Conservation (phyloP, 2,113 vertebrate genomes). For the Catharus bicknelli region DNA sequence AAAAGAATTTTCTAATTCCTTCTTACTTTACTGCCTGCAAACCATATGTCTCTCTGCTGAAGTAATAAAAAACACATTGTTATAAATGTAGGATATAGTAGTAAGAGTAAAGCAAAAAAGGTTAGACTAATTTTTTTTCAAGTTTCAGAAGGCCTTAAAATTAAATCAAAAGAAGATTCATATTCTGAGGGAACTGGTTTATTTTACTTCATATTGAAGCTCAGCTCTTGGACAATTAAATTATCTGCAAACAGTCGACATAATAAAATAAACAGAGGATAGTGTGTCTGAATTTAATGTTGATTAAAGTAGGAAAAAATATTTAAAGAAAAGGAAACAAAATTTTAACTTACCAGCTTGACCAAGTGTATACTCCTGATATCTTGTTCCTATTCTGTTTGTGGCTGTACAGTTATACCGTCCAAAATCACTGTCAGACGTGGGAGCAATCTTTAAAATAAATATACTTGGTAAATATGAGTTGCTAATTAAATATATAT, state of each 20-base stretch:
- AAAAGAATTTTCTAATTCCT: background rate
- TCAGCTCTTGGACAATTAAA: background rate
- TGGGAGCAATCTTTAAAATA: conserved; percentile 88
- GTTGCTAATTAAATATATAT: background rate
- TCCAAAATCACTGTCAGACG: conserved; percentile 94
- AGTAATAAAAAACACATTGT: background rate
- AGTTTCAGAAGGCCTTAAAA: background rate
- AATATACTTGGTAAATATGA: conserved; percentile 3
- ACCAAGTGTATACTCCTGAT: conserved; percentile 92
- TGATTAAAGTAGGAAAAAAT: background rate
- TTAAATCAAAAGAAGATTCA: background rate
- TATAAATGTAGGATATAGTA: background rate
- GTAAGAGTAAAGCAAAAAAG: background rate
- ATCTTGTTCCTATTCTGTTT: conserved; percentile 91
- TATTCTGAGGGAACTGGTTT: background rate
- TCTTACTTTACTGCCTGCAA: background rate
- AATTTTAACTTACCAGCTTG: conserved; percentile 87
- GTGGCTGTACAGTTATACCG: conserved; percentile 95
- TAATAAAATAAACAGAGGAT: background rate
- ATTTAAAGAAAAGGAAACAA: background rate
- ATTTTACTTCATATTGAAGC: background rate
- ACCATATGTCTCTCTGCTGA: background rate
- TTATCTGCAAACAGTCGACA: background rate
- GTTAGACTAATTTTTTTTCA: background rate
- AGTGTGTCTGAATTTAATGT: background rate